Evolutionary conservation across 2,113 vertebrate species (phyloP).

Genomic region (Haplotaxodon microlepis): DNA sequence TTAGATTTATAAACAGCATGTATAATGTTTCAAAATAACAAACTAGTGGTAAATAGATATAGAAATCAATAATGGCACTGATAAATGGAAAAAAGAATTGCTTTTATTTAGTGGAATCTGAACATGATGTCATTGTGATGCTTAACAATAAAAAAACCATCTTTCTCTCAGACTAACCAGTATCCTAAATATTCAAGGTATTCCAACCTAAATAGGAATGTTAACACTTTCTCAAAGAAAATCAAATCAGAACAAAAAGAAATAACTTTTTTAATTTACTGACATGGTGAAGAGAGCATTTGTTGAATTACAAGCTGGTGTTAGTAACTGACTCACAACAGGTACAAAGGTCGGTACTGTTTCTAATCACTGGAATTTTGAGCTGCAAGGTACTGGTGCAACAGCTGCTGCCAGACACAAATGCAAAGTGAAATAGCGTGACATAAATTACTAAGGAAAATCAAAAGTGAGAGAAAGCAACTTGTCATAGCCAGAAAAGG

Average conservation of each 20-base stretch:
- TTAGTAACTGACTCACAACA: not conserved
- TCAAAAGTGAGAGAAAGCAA: not conserved
- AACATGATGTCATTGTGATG: not conserved
- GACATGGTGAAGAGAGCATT: not conserved
- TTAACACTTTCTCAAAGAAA: not conserved
- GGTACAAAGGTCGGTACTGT: not conserved
- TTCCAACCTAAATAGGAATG: not conserved
- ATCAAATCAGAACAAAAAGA: not conserved
- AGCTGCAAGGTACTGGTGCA: not conserved
- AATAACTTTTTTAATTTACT: not conserved
- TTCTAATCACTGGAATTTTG: not conserved
- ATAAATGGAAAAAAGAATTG: not conserved
- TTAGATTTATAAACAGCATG: not conserved
- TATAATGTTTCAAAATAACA: not conserved
- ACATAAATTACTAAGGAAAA: not conserved
- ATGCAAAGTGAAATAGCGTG: not conserved
- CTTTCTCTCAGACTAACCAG: not conserved
- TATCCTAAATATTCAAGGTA: not conserved
- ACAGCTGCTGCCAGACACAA: not conserved
- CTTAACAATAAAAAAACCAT: not conserved
- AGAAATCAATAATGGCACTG: not conserved
- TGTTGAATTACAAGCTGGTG: not conserved
- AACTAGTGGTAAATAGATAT: not conserved
- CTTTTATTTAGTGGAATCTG: not conserved
- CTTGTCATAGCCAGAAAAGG: not conserved